These are phyloP conservation scores for Philantomba maxwellii DNA, from an alignment of 2,113 vertebrate genomes.

Conservation along the genomic window DNA sequence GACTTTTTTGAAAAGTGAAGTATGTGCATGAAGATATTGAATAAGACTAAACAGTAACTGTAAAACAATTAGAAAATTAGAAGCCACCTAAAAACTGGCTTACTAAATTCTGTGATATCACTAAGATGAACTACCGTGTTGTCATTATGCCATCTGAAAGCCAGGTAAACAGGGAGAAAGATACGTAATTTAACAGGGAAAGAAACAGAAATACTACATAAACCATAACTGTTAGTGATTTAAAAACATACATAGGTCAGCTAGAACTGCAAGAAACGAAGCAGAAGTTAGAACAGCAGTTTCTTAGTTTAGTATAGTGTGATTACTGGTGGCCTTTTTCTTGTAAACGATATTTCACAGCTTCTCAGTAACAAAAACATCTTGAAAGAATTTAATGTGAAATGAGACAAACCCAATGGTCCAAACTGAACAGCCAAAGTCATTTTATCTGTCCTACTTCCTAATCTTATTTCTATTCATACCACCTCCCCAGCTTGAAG, in stretches of 20 bases:
- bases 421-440: neutral
- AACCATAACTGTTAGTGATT: neutral
- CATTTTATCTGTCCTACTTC: neutral
- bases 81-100: neutral
- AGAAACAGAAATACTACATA: neutral
- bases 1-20: conserved; percentile 16
- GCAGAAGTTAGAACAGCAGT: neutral
- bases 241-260: neutral
- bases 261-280: neutral
- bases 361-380: neutral
- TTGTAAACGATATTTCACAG: neutral
- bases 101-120: neutral
- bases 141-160: neutral
- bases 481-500: neutral
- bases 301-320: neutral
- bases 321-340: neutral
- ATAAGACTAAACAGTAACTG: neutral
- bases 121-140: neutral
- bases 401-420: neutral
- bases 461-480: neutral
- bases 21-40: neutral
- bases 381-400: neutral
- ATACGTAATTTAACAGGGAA: neutral
- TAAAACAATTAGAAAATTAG: neutral
- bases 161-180: neutral